Evolutionary conservation across 2,113 vertebrate genomes (phyloP), one percentile per base, ranked within the genome.

Genomic region (Dunckerocampus dactyliophorus): DNA sequence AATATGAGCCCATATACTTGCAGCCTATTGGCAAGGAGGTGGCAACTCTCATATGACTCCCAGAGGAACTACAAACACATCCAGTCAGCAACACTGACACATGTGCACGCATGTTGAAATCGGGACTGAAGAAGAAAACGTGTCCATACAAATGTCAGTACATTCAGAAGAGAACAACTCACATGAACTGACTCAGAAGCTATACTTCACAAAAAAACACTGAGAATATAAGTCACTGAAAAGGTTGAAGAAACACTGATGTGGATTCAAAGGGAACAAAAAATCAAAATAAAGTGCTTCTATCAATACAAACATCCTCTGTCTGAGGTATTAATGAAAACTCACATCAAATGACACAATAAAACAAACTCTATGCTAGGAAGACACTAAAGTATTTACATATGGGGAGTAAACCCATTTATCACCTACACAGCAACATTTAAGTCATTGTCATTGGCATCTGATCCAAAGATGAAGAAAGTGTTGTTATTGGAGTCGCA

Each of bases 241-340:
- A 60, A 62, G 54, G 66, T 72, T 77, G 61, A 65, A 76, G 63
- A 83, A 92, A 91, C 88, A 90, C 89, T 89, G 90, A 84, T 85
- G 71, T 85, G 86, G 82, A 88, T 83, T 88, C 79, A 71, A 74
- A 86, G 89, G 88, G 89, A 89, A 53, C 37, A 66, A 63, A 62
- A 71, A 72, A 81, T 45, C 80, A 87, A 94, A 92, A 92, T 93
- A 98, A 98, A 99, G 95, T 99, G 96, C 95, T 94, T 95, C 92
- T 83, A 86, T 92, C 81, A 76, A 87, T 82, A 89, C 72, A 80
- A 85, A 87, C 90, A 68, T 87, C 91, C 91, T 92, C 92, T 67
- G 76, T 80, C 67, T 80, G 91, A 93, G 90, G 91, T 92, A 89
- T 87, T 51, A 63, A 88, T 92, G 88, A 92, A 87, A 89, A 72